These are phyloP conservation scores for Cotesia typhae DNA, from an alignment of 1,140 invertebrate genomes.

Conservation along the genomic window DNA sequence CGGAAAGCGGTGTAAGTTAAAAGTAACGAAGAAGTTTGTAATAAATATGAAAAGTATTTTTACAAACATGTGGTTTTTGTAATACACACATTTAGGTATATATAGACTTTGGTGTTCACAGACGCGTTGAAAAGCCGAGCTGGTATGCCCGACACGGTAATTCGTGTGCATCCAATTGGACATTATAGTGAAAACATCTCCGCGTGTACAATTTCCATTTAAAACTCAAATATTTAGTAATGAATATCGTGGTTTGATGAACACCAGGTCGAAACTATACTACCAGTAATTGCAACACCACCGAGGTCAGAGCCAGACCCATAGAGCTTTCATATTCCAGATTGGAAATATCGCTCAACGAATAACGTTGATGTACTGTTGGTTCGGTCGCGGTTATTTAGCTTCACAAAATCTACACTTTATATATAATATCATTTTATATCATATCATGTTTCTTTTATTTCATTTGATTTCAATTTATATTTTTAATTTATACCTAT, in stretches of 20 bases:
- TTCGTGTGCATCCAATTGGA: constrained; percentile 12
- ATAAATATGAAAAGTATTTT: neutral
- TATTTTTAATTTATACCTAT: neutral
- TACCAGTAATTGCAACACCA: constrained; percentile 39
- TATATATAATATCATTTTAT: neutral
- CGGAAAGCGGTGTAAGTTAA: no score
- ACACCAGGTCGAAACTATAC: constrained; percentile 20
- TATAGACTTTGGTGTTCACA: constrained; percentile 2
- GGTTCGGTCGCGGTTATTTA: constrained; percentile 1
- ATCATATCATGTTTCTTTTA: neutral
- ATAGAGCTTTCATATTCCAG: constrained; percentile 55
- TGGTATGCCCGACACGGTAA: constrained; percentile 1
- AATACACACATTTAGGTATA: neutral
- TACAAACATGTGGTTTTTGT: constrained; percentile 1
- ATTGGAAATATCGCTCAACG: constrained; percentile 56
- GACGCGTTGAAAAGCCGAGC: neutral
- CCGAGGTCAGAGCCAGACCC: constrained; percentile 27
- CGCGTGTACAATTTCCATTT: constrained; percentile 40
- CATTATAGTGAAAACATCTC: constrained; percentile 20
- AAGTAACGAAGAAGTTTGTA: no score
- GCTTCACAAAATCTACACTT: constrained; percentile 4
- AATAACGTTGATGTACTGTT: constrained; percentile 41
- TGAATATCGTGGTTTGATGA: constrained; percentile 49
- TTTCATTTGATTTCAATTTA: constrained; percentile 1
- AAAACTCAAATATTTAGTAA: constrained; percentile 58